Percentiles rank a stretch among this genome's conserved stretches.
Evolutionary conservation across 2,888 invertebrate species (phyloP).

Genomic region (Reticulitermes lucifugus): DNA sequence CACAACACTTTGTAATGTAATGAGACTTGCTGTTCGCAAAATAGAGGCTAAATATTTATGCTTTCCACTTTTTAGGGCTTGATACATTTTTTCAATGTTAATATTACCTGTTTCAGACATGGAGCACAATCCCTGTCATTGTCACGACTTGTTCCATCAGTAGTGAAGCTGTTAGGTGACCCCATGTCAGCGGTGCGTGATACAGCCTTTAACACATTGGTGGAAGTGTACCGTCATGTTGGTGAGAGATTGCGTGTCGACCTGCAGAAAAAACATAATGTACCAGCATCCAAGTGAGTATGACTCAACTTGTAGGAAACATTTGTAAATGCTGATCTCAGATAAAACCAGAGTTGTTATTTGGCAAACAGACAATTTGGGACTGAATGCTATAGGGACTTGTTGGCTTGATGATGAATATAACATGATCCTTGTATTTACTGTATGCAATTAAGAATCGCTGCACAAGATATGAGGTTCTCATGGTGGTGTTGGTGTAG

Average conservation of each 20-base stretch:
- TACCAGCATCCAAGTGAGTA: constrained; percentile 76
- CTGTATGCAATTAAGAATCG: too few relatives aligned
- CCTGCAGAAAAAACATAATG: constrained; percentile 81
- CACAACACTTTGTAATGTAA: too few relatives aligned
- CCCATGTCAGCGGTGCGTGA: constrained; percentile 89
- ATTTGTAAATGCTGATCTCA: too few relatives aligned
- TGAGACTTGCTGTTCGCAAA: too few relatives aligned
- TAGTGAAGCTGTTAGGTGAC: constrained; percentile 87
- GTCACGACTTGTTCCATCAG: constrained; percentile 83
- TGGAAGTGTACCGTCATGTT: constrained; percentile 93
- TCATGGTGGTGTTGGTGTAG: too few relatives aligned
- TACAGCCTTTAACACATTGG: constrained; percentile 84
- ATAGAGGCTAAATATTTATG: too few relatives aligned
- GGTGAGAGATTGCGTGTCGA: constrained; percentile 89
- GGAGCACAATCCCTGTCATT: constrained; percentile 86
- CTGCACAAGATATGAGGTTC: too few relatives aligned
- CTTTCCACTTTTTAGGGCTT: too few relatives aligned
- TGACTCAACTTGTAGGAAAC: too few relatives aligned
- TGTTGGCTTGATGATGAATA: too few relatives aligned
- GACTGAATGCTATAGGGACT: neutral
- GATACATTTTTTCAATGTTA: constrained; percentile 35
- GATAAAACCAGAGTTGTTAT: neutral
- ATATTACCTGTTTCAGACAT: constrained; percentile 70
- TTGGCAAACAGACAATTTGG: neutral
- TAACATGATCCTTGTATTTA: too few relatives aligned